Percentiles rank a stretch among this genome's conserved stretches.
phyloP scores from a whole-genome alignment of 2,888 invertebrate species.

The Dolichopus griseipennis region DNA sequence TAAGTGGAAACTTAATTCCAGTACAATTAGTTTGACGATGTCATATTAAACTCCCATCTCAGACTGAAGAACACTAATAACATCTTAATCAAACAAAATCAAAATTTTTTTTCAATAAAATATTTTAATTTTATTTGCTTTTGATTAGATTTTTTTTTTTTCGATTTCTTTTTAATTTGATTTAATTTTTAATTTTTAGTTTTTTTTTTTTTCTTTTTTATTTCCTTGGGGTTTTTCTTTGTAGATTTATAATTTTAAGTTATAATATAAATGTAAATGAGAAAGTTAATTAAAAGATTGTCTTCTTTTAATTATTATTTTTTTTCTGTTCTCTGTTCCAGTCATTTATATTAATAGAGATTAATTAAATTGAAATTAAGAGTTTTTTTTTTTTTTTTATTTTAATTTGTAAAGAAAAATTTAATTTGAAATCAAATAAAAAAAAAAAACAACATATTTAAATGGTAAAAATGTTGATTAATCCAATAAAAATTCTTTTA shows the following conservation, averaged over 20 bases:
- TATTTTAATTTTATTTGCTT: not conserved
- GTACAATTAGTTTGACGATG: too few species aligned
- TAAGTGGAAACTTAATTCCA: too few species aligned
- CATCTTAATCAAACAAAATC: too few species aligned
- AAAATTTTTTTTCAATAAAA: not conserved
- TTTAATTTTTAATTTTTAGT: not conserved
- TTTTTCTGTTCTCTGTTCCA: not conserved
- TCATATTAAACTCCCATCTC: too few species aligned
- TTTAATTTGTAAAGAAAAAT: not conserved
- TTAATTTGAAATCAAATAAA: not conserved
- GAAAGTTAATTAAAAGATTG: not conserved
- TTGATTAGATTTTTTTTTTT: not conserved
- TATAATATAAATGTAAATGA: constrained; percentile 1
- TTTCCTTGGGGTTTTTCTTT: not conserved
- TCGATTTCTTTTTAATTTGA: too few species aligned
- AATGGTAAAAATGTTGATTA: not conserved
- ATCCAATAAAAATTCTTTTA: not conserved
- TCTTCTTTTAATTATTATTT: not conserved
- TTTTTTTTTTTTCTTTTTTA: not conserved
- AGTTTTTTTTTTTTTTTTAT: too few species aligned
- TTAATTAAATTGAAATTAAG: not conserved
- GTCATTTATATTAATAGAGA: not conserved
- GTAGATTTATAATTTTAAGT: not conserved
- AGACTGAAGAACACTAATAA: too few species aligned
- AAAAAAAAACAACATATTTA: not conserved